Percentiles rank a stretch among this genome's conserved stretches.
Evolutionary conservation across 2,113 vertebrate genomes (phyloP).

Genomic region (Podarcis muralis): DNA sequence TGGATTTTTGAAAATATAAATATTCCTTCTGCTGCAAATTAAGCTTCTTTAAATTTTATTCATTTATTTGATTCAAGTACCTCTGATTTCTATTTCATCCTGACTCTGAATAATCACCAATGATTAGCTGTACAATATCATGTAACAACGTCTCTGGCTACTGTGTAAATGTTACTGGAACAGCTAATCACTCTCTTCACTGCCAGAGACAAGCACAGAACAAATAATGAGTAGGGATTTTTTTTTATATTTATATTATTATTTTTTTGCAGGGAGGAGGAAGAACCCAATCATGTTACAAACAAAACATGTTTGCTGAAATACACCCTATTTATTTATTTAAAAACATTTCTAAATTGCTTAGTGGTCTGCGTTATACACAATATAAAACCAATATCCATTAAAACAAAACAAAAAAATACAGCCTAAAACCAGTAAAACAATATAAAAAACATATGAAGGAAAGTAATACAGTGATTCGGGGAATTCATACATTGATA

Average conservation of each 20-base stretch:
- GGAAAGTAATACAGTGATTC: no score
- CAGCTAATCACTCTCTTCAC: conserved; percentile 13
- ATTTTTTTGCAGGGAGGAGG: neutral
- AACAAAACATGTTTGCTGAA: neutral
- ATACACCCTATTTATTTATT: neutral
- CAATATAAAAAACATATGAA: no score
- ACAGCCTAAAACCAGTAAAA: no score
- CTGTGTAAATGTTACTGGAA: conserved; percentile 36
- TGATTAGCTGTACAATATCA: conserved; percentile 36
- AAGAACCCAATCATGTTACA: neutral
- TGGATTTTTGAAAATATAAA: neutral
- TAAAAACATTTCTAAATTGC: no score
- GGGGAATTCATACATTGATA: no score
- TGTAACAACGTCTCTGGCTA: conserved; percentile 19
- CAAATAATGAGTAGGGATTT: no score
- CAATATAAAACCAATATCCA: no score
- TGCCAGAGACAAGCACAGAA: conserved; percentile 6
- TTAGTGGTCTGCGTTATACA: no score
- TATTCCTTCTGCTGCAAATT: conserved; percentile 2
- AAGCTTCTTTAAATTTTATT: conserved; percentile 12
- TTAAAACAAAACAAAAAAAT: no score
- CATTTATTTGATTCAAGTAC: conserved; percentile 39
- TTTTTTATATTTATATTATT: no score
- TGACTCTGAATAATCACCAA: conserved; percentile 3
- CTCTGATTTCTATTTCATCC: conserved; percentile 41